Evolutionary conservation across 2,113 vertebrate genomes (phyloP).

Genomic region (Notiomystis cincta): DNA sequence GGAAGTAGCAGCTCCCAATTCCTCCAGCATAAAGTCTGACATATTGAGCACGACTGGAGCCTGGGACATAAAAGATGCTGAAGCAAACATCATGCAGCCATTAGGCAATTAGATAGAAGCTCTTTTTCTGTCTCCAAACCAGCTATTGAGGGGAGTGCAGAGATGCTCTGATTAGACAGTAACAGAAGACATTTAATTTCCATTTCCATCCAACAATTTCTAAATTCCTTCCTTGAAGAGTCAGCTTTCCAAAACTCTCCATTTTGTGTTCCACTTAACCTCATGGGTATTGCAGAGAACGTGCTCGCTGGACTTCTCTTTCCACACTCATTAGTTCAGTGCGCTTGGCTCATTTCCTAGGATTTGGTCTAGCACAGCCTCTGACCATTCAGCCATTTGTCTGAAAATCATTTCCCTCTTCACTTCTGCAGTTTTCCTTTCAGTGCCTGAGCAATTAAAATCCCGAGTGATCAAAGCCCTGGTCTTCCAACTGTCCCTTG

Average conservation of each 20-base stretch:
- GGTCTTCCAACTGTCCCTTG: constrained; percentile 40
- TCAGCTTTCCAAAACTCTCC: constrained; percentile 15
- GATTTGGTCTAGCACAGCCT: constrained; percentile 35
- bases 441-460: constrained; percentile 56
- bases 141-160: neutral
- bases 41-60: neutral
- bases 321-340: constrained; percentile 34
- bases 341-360: constrained; percentile 51
- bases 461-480: constrained; percentile 36
- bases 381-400: constrained; percentile 36
- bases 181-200: neutral
- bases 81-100: neutral
- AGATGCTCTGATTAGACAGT: constrained; percentile 3
- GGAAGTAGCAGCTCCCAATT: neutral
- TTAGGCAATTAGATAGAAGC: neutral
- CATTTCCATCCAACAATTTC: constrained; percentile 3
- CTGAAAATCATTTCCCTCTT: constrained; percentile 49
- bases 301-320: neutral
- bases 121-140: neutral
- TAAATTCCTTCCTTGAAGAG: constrained; percentile 21
- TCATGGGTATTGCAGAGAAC: neutral
- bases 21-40: neutral
- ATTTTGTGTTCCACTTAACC: constrained; percentile 5
- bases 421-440: constrained; percentile 50
- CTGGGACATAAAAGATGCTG: neutral